These are phyloP conservation scores for Meiosimyza platycephala DNA, from an alignment of 2,888 invertebrate genomes.

Conservation along the genomic window DNA sequence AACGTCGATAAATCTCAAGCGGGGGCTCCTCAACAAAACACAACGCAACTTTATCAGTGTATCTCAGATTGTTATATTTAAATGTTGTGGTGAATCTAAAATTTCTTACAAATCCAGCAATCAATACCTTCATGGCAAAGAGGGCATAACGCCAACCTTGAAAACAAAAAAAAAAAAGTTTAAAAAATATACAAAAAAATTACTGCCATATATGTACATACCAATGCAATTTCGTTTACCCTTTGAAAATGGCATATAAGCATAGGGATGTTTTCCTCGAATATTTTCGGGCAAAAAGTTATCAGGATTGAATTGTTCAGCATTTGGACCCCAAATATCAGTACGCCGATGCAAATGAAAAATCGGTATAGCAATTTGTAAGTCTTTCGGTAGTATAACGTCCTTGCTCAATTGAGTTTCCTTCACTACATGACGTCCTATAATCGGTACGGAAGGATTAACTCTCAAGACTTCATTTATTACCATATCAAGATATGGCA, in stretches of 20 bases:
- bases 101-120: constrained; percentile 44
- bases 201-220: constrained; percentile 3
- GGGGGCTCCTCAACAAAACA: constrained; percentile 39
- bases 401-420: constrained; percentile 37
- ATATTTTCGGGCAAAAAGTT: constrained; percentile 41
- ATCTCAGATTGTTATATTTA: constrained; percentile 43
- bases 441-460: constrained; percentile 43
- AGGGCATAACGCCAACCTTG: constrained; percentile 40
- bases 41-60: constrained; percentile 34
- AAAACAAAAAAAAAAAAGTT: neutral
- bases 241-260: constrained; percentile 50
- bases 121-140: constrained; percentile 41
- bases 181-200: neutral
- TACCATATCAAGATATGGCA: constrained; percentile 47
- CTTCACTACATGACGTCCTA: constrained; percentile 38
- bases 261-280: constrained; percentile 43
- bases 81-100: constrained; percentile 42
- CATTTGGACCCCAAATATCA: constrained; percentile 44
- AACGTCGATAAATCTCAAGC: constrained; percentile 41
- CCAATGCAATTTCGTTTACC: constrained; percentile 49
- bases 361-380: constrained; percentile 40
- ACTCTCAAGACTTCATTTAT: constrained; percentile 47
- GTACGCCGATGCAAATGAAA: constrained; percentile 42
- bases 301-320: constrained; percentile 43
- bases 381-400: constrained; percentile 40